Evolutionary conservation across 2,888 invertebrate species (phyloP).

Genomic region (Xestia rhomboidea): DNA sequence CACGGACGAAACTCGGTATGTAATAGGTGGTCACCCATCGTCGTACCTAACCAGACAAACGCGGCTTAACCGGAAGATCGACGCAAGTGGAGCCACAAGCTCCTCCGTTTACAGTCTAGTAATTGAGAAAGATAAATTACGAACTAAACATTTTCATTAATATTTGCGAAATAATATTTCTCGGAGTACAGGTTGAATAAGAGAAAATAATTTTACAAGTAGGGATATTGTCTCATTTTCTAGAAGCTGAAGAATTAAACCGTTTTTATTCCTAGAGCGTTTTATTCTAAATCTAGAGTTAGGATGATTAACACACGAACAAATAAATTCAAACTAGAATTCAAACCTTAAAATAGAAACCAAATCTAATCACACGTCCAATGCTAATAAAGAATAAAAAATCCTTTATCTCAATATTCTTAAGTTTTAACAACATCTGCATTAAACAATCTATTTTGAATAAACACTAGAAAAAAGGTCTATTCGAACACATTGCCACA

Average conservation of each 20-base stretch:
- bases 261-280: too few relatives aligned
- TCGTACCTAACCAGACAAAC: too few relatives aligned
- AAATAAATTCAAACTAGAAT: constrained; percentile 22
- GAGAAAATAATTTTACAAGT: not conserved
- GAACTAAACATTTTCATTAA: not conserved
- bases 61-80: too few relatives aligned
- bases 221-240: not conserved
- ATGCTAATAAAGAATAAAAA: constrained; percentile 31
- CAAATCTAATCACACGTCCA: not conserved
- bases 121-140: not conserved
- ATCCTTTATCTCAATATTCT: constrained; percentile 55
- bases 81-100: too few relatives aligned
- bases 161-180: not conserved
- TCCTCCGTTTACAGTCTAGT: too few relatives aligned
- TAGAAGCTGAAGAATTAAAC: not conserved
- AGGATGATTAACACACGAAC: not conserved
- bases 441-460: constrained; percentile 82
- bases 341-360: constrained; percentile 1
- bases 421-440: constrained; percentile 80
- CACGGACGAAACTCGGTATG: too few relatives aligned
- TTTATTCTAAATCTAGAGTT: too few relatives aligned
- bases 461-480: constrained; percentile 79
- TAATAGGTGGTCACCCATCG: too few relatives aligned
- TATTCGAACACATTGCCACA: constrained; percentile 85
- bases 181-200: not conserved